Evolutionary conservation across 2,888 invertebrate genomes (phyloP).

Genomic region (Dicyrtomina minuta): DNA sequence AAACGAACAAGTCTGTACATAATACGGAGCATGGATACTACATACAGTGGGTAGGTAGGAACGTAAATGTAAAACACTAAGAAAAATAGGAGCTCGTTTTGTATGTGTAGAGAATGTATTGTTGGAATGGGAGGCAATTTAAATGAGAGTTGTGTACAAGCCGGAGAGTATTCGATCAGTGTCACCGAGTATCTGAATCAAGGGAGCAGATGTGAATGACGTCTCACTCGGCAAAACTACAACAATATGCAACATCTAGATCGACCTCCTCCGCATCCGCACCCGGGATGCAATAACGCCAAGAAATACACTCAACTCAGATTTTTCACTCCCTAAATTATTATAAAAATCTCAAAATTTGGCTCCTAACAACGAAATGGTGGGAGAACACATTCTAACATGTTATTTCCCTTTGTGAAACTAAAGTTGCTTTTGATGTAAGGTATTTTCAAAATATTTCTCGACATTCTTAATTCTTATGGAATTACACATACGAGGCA

Average conservation of each 20-base stretch:
- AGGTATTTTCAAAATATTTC: neutral
- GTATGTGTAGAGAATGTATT: neutral
- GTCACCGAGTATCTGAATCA: conserved; percentile 22
- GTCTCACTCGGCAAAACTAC: conserved; percentile 5
- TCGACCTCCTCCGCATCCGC: too few relatives aligned
- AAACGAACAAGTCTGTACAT: neutral
- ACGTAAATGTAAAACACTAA: neutral
- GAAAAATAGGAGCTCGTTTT: neutral
- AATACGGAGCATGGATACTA: neutral
- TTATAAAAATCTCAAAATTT: too few relatives aligned
- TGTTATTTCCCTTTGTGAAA: neutral
- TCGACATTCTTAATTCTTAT: too few relatives aligned
- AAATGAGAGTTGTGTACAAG: conserved; percentile 18
- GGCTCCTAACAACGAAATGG: too few relatives aligned
- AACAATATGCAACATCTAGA: too few relatives aligned
- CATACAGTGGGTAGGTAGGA: neutral
- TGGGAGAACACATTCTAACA: too few relatives aligned
- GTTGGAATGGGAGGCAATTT: conserved; percentile 1
- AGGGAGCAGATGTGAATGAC: conserved; percentile 24
- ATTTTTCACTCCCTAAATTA: neutral
- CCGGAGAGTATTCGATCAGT: conserved; percentile 21
- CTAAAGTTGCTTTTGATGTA: neutral
- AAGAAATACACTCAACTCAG: neutral
- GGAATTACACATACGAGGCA: too few relatives aligned
- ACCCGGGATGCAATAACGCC: neutral